These are phyloP conservation scores for Schizopygopsis pylzovi DNA, from an alignment of 2,797 vertebrate species.

Conservation along the genomic window DNA sequence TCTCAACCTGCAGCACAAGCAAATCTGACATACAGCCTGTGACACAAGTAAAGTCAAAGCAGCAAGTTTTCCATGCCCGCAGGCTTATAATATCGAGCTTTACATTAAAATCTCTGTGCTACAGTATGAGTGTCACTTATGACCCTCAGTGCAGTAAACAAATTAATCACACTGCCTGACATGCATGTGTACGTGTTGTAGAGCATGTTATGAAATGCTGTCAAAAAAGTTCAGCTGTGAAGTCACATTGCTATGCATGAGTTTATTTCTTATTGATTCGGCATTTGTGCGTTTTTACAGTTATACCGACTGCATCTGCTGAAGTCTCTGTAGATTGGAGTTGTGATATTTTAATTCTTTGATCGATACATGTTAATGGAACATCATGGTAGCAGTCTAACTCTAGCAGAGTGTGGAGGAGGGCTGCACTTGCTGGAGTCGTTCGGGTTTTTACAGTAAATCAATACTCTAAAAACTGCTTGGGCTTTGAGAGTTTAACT, in stretches of 20 bases:
- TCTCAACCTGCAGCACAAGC: slow-evolving; percentile 49
- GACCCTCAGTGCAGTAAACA: slow-evolving; percentile 44
- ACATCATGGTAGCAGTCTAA: slow-evolving; percentile 32
- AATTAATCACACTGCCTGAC: slow-evolving; percentile 47
- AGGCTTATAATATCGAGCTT: slow-evolving; percentile 41
- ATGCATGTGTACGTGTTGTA: slow-evolving; percentile 12
- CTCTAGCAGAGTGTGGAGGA: slow-evolving; percentile 16
- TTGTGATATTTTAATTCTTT: slow-evolving; percentile 54
- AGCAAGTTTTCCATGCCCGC: slow-evolving; percentile 39
- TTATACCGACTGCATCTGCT: slow-evolving; percentile 30
- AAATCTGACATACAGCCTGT: slow-evolving; percentile 49
- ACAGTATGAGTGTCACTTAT: slow-evolving; percentile 24
- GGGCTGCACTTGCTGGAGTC: slow-evolving; percentile 19
- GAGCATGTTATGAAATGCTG: slow-evolving; percentile 19
- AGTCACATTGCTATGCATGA: slow-evolving; percentile 30
- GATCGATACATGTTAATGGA: slow-evolving; percentile 60
- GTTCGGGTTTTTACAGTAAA: slow-evolving; percentile 42
- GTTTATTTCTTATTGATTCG: slow-evolving; percentile 55
- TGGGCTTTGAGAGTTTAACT: slow-evolving; percentile 31
- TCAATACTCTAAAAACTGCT: slow-evolving; percentile 51
- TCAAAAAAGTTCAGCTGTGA: slow-evolving; percentile 31
- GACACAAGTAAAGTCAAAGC: slow-evolving; percentile 48
- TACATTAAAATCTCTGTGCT: slow-evolving; percentile 40
- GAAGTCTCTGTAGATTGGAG: slow-evolving; percentile 40
- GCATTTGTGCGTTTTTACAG: slow-evolving; percentile 41